These are phyloP conservation scores for Clytia hemisphaerica DNA, from an alignment of 30 jellyfish, hydroid and myxozoan species.

Conservation along the genomic window DNA sequence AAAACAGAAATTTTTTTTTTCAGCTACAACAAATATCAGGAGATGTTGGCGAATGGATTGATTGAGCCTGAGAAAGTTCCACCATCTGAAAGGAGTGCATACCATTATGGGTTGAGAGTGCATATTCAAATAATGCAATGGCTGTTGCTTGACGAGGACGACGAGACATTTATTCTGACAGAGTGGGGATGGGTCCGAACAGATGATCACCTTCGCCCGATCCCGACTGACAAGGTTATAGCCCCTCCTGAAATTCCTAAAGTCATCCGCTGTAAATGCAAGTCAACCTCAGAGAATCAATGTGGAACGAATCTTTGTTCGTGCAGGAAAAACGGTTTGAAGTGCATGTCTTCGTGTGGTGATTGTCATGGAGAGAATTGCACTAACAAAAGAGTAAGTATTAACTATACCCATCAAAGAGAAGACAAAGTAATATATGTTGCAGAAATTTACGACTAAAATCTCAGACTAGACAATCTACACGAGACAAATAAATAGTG, in stretches of 20 bases:
- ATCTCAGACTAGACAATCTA: no score
- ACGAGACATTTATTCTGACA: not conserved
- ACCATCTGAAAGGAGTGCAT: no score
- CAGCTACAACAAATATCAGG: no score
- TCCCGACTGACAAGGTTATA: conserved; percentile 31
- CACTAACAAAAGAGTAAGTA: conserved; percentile 32
- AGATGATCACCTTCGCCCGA: conserved; percentile 33
- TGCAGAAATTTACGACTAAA: no score
- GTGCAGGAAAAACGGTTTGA: conserved; percentile 36
- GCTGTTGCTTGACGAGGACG: conserved; percentile 33
- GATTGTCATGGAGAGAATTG: conserved; percentile 47
- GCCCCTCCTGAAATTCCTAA: conserved; percentile 37
- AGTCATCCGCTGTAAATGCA: conserved; percentile 46
- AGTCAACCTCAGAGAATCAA: conserved; percentile 36
- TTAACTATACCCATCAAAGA: no score
- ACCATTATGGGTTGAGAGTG: no score
- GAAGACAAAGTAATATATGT: no score
- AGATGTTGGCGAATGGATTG: no score
- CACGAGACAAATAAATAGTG: no score
- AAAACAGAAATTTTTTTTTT: no score
- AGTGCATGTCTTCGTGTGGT: conserved; percentile 46
- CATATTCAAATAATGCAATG: conserved; percentile 14
- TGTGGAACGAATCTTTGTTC: conserved; percentile 42
- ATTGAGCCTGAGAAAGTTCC: no score
- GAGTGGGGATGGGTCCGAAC: conserved; percentile 22